Evolutionary conservation across 2,797 vertebrate genomes (phyloP).

Genomic region (Macropus fuliginosus): DNA sequence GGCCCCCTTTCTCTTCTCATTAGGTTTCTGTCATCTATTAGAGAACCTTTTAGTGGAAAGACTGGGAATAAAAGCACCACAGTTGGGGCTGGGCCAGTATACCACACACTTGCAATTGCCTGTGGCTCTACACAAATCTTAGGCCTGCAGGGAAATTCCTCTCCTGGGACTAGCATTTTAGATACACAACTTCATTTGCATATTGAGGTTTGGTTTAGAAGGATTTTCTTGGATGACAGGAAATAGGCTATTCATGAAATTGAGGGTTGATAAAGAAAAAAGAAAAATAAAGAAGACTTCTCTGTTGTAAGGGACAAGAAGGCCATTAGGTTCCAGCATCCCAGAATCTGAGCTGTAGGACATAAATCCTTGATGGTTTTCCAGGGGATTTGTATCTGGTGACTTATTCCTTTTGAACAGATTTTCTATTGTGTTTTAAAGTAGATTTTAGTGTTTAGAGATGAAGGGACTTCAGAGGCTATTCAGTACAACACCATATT

Average conservation of each 20-base stretch:
- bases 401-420: not conserved
- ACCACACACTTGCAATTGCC: not conserved
- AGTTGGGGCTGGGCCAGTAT: not conserved
- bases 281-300: not conserved
- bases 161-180: not conserved
- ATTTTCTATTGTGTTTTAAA: not conserved
- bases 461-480: not conserved
- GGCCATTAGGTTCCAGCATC: not conserved
- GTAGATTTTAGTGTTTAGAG: not conserved
- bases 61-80: not conserved
- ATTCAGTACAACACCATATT: not conserved
- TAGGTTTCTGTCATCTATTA: not conserved
- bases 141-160: not conserved
- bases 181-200: not conserved
- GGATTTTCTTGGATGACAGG: not conserved
- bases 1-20: not conserved
- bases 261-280: not conserved
- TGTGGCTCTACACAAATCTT: not conserved
- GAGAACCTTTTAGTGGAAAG: not conserved
- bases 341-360: not conserved
- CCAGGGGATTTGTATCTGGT: not conserved
- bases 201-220: not conserved
- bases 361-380: not conserved
- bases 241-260: not conserved
- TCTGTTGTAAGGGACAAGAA: not conserved